Evolutionary conservation across 2,888 invertebrate species (phyloP).

Genomic region (Nesidiocoris tenuis): DNA sequence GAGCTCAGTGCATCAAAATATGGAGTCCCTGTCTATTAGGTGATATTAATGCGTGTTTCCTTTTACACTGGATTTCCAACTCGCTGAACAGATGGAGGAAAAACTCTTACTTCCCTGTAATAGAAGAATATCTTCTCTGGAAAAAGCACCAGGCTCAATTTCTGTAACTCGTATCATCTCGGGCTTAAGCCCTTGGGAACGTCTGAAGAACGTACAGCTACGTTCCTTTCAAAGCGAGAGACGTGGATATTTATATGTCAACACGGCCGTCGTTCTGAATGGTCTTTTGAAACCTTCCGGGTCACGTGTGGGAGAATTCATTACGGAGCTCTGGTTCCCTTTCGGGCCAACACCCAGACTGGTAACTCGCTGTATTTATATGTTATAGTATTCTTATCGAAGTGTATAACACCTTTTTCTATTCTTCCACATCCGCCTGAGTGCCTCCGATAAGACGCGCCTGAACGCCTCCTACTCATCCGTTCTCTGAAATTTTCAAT

Average conservation of each 20-base stretch:
- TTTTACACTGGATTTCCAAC: neutral
- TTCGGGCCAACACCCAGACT: no score
- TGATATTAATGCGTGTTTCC: neutral
- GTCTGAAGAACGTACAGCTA: neutral
- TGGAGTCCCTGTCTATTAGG: neutral
- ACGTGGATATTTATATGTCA: no score
- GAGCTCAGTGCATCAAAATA: neutral
- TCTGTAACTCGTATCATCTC: neutral
- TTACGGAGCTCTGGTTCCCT: neutral
- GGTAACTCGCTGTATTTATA: no score
- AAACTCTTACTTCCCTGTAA: neutral
- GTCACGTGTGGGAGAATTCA: neutral
- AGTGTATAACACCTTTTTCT: no score
- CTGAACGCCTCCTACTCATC: no score
- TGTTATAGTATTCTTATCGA: no score
- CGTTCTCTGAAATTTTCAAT: no score
- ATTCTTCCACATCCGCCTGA: neutral
- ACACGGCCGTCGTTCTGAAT: neutral
- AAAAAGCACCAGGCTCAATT: neutral
- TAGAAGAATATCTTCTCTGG: neutral
- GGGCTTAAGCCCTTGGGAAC: neutral
- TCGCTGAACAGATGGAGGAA: neutral
- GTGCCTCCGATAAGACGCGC: no score
- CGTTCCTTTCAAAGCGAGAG: neutral
- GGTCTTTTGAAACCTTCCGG: neutral